Evolutionary conservation across 2,113 vertebrate genomes (phyloP).

Genomic region (Falco punctatus): DNA sequence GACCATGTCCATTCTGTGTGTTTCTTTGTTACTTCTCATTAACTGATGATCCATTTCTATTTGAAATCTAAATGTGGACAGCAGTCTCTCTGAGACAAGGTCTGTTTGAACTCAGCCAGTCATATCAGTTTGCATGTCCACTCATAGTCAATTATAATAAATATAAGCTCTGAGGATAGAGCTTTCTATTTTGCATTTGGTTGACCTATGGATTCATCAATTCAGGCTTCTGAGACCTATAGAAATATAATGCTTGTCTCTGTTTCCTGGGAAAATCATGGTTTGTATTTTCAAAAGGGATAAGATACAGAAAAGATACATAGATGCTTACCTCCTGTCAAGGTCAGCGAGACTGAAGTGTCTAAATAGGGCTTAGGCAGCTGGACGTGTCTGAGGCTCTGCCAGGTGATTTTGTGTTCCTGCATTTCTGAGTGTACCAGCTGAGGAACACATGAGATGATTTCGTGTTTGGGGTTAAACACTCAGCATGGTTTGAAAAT

Average conservation of each 20-base stretch:
- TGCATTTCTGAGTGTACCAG: not conserved
- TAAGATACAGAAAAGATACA: not conserved
- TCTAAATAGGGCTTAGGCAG: not conserved
- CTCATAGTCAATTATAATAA: not conserved
- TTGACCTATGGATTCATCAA: not conserved
- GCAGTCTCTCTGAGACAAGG: not conserved
- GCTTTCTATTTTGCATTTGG: not conserved
- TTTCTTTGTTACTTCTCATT: not conserved
- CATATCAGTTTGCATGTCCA: not conserved
- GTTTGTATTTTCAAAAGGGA: not conserved
- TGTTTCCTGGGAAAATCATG: not conserved
- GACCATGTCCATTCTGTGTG: accelerated
- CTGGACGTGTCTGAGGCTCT: not conserved
- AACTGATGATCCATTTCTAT: not conserved
- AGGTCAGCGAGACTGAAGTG: not conserved
- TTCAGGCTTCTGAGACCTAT: not conserved
- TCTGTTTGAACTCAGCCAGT: not conserved
- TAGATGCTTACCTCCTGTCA: not conserved
- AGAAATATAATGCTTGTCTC: not conserved
- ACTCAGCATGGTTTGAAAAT: not conserved
- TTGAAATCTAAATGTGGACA: not conserved
- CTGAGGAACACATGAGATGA: not conserved
- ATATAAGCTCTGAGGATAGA: not conserved
- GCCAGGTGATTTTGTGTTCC: not conserved
- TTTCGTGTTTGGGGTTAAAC: not conserved